Evolutionary conservation across 2,797 vertebrate species (phyloP).

Genomic region (Falco berigora): DNA sequence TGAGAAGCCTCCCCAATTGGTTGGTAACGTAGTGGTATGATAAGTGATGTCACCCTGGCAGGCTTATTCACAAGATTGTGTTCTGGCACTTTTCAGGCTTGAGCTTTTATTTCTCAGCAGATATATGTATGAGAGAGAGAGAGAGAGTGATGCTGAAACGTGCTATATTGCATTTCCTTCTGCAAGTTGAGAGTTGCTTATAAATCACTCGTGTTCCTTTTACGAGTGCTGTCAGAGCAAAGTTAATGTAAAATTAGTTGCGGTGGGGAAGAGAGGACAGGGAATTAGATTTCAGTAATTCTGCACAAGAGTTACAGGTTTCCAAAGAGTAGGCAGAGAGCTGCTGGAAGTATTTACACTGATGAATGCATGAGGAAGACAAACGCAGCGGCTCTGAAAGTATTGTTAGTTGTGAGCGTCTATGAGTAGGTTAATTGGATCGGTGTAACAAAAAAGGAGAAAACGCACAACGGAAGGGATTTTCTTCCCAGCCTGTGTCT

Average conservation of each 20-base stretch:
- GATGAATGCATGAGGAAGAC: fast-evolving
- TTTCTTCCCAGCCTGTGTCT: background rate
- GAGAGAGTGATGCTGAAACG: background rate
- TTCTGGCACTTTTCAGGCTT: background rate
- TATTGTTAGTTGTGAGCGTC: fast-evolving
- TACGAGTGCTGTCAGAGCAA: background rate
- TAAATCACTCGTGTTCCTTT: background rate
- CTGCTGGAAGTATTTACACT: fast-evolving
- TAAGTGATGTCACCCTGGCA: conserved; percentile 41
- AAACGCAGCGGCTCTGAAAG: background rate
- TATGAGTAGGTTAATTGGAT: no score
- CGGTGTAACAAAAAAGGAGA: background rate
- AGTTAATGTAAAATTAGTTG: background rate
- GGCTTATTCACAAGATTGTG: background rate
- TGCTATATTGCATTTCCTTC: background rate
- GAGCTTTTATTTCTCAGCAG: background rate
- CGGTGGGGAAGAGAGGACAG: no score
- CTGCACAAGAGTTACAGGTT: fast-evolving
- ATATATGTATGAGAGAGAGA: background rate
- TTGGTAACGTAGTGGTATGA: conserved; percentile 9
- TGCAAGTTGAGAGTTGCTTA: background rate
- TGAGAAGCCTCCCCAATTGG: background rate
- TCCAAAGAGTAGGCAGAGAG: background rate
- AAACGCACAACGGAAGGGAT: background rate
- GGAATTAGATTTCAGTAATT: background rate